Conservation (phyloP, 2,888 invertebrate genomes). For the Leucophenga montana region DNA sequence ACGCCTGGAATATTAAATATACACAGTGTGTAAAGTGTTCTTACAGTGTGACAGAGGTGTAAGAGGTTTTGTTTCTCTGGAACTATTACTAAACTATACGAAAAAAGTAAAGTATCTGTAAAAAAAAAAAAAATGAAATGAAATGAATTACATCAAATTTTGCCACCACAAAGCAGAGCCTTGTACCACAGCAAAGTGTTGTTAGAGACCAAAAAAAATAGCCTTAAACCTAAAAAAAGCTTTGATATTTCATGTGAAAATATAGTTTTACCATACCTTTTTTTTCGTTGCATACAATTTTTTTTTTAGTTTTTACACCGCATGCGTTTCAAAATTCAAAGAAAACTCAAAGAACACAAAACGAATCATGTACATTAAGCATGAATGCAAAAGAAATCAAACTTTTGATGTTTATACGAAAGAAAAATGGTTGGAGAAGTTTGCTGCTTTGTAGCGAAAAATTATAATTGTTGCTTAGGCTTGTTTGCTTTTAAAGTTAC, state of each 20-base stretch:
- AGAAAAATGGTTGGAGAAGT: too few species aligned
- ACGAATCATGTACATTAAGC: not conserved
- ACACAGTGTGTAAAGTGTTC: too few species aligned
- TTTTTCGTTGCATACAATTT: not conserved
- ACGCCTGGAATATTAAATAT: too few species aligned
- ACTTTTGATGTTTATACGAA: constrained; percentile 21
- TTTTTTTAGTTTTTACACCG: not conserved
- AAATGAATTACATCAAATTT: too few species aligned
- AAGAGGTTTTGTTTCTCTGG: too few species aligned
- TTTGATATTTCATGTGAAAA: constrained; percentile 37
- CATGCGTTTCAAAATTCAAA: constrained; percentile 7
- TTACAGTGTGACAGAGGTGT: too few species aligned
- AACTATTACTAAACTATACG: too few species aligned
- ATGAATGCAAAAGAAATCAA: constrained; percentile 25
- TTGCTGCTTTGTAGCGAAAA: not conserved
- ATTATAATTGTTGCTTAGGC: not conserved
- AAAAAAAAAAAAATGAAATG: too few species aligned
- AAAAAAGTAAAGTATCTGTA: too few species aligned
- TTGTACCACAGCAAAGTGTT: not conserved
- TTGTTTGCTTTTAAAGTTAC: too few species aligned
- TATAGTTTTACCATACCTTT: not conserved
- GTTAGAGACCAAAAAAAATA: not conserved
- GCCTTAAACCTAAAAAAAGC: constrained; percentile 29
- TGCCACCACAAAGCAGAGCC: too few species aligned
- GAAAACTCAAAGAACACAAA: not conserved